These are phyloP conservation scores for Semicossyphus pulcher DNA, from an alignment of 2,113 vertebrate genomes.

Conservation along the genomic window DNA sequence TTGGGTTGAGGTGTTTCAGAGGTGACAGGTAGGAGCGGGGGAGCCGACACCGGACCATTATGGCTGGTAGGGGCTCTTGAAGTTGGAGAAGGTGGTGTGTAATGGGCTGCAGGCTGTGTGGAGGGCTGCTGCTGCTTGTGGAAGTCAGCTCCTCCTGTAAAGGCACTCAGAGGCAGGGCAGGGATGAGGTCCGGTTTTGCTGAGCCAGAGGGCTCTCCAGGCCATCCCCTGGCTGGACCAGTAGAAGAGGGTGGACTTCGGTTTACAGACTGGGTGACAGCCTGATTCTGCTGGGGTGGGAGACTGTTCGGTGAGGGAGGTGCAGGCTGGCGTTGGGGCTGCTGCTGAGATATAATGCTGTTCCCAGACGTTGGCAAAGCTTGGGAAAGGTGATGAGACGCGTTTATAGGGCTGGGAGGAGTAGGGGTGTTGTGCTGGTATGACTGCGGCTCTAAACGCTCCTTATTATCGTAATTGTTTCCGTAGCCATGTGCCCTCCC, in stretches of 20 bases:
- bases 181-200: constrained; percentile 58
- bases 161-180: constrained; percentile 69
- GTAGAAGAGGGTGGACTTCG: constrained; percentile 40
- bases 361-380: constrained; percentile 38
- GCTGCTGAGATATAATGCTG: constrained; percentile 53
- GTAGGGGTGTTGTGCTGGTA: constrained; percentile 60
- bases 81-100: constrained; percentile 37
- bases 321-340: constrained; percentile 38
- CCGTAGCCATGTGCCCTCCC: constrained; percentile 73
- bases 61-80: constrained; percentile 43
- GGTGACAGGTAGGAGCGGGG: constrained; percentile 18
- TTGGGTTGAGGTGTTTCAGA: constrained; percentile 50
- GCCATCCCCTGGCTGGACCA: constrained; percentile 31
- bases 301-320: constrained; percentile 68
- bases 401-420: constrained; percentile 54
- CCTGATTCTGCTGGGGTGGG: constrained; percentile 50
- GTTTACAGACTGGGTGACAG: constrained; percentile 35
- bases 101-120: constrained; percentile 39
- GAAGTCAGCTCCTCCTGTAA: constrained; percentile 68
- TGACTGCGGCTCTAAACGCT: constrained; percentile 59
- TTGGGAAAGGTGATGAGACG: constrained; percentile 48
- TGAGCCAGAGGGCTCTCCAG: constrained; percentile 24
- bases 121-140: constrained; percentile 52
- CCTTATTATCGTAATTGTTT: constrained; percentile 77
- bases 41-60: constrained; percentile 61